Evolutionary conservation across 2,113 vertebrate species (phyloP), one percentile per base, ranked within the genome.

Genomic region (Forbesichthys agassizii): DNA sequence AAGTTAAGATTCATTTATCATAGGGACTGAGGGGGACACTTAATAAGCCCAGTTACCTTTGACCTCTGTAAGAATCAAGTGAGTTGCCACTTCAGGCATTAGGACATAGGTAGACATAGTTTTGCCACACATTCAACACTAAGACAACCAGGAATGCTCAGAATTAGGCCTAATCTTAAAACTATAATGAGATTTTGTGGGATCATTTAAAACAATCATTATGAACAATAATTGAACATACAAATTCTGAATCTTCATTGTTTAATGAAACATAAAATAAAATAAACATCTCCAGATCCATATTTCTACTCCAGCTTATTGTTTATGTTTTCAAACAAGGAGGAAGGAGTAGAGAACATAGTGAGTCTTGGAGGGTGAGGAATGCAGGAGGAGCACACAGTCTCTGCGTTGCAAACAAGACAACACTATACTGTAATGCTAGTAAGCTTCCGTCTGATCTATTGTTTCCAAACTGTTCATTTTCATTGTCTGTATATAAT

Each of bases 41-140:
- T 95, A 94, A 96, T 97, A 95, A 96, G 94, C 91, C 91, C 82
- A 82, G 80, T 92, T 92, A 93, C 94, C 94, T 94, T 91, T 95
- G 93, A 94, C 94, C 96, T 93, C 91, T 89, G 46, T 91, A 83
- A 93, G 92, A 95, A 95, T 92, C 91, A 93, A 95, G 93, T 94
- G 92, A 80, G 86, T 92, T 93, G 91, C 90, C 90, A 91, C 92
- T 93, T 92, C 92, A 90, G 86, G 92, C 93, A 93, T 92, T 90
- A 94, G 92, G 89, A 93, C 80, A 89, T 89, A 93, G 88, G 76
- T 86, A 90, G 87, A 82, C 63, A 67, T 79, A 89, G 92, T 92
- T 94, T 94, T 92, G 91, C 92, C 92, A 93, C 93, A 93, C 92
- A 91, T 88, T 86, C 85, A 88, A 91, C 85, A 87, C 91, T 95